Evolutionary conservation across 1,140 invertebrate species (phyloP).

Genomic region (Tetramorium parvispinum): DNA sequence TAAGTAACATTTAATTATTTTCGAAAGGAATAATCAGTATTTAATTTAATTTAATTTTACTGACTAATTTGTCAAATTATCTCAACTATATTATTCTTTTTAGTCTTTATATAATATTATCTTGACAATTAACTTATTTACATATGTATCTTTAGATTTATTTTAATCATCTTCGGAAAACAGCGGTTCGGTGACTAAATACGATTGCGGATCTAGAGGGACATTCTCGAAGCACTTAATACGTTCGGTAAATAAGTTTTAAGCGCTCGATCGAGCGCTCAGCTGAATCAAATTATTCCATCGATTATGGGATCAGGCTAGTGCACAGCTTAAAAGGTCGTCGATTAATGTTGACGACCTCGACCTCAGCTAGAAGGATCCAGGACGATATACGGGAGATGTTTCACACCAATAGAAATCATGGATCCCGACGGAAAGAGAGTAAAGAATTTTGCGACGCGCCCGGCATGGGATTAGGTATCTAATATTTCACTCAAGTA

Average conservation of each 20-base stretch:
- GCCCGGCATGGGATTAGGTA: slow-evolving; percentile 70
- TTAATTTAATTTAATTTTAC: background rate
- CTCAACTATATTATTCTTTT: background rate
- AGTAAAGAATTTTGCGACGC: slow-evolving; percentile 42
- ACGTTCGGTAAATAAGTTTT: slow-evolving; percentile 56
- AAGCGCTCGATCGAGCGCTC: slow-evolving; percentile 34
- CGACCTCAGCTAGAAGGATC: background rate
- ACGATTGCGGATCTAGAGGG: background rate
- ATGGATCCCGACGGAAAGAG: background rate
- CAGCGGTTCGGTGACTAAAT: background rate
- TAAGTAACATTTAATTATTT: background rate
- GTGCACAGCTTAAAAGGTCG: slow-evolving; percentile 53
- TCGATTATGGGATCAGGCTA: slow-evolving; percentile 63
- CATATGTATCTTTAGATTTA: background rate
- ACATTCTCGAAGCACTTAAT: background rate
- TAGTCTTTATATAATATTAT: background rate
- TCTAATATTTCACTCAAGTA: slow-evolving; percentile 74
- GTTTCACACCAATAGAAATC: background rate
- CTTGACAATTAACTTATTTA: background rate
- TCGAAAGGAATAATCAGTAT: background rate
- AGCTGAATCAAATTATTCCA: slow-evolving; percentile 61
- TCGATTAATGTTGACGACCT: slow-evolving; percentile 60
- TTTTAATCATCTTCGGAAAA: background rate
- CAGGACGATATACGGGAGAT: slow-evolving; percentile 7
- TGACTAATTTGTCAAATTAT: background rate